phyloP scores from a whole-genome alignment of 2,797 vertebrate genomes.

The Pelochelys cantorii region DNA sequence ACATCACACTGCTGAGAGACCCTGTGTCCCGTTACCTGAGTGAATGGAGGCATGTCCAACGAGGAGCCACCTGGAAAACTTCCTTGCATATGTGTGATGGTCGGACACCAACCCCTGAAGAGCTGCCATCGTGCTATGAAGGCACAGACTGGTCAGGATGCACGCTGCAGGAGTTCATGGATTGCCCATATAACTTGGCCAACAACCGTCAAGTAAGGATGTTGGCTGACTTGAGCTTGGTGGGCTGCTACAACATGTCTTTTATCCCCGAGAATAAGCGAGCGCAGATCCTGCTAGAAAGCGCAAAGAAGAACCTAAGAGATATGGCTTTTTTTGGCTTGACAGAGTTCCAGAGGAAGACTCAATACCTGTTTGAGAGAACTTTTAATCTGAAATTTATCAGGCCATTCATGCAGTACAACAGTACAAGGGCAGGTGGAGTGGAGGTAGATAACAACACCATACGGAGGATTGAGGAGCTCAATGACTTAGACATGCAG shows the following conservation, averaged over 20 bases:
- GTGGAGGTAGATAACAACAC: conserved; percentile 94
- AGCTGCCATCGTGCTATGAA: conserved; percentile 96
- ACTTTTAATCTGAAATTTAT: conserved; percentile 98
- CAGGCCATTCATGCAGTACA: conserved; percentile 98
- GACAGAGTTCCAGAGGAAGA: conserved; percentile 99
- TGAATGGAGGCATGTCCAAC: conserved; percentile 97
- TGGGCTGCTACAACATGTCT: conserved; percentile 99
- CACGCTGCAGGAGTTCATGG: conserved; percentile 98
- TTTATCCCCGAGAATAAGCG: conserved; percentile 95
- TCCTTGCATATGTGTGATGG: conserved; percentile 98
- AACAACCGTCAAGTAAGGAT: conserved; percentile 97
- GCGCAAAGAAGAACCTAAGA: conserved; percentile 97
- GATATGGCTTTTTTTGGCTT: conserved; percentile 99
- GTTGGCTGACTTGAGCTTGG: conserved; percentile 95
- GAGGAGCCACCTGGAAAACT: conserved; percentile 98
- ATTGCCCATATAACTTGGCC: conserved; percentile 96
- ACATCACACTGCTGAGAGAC: conserved; percentile 96
- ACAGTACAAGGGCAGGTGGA: conserved; percentile 95
- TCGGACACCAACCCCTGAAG: conserved; percentile 94
- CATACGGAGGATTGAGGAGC: conserved; percentile 94
- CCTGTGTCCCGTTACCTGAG: conserved; percentile 98
- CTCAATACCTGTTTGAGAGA: conserved; percentile 98
- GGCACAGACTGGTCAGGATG: conserved; percentile 98
- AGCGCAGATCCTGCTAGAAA: conserved; percentile 95
- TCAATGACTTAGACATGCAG: conserved; percentile 97